Percentiles rank a stretch among this genome's conserved stretches.
phyloP scores from a whole-genome alignment of 2,888 invertebrate genomes.

The Lepidochrysops patricia region DNA sequence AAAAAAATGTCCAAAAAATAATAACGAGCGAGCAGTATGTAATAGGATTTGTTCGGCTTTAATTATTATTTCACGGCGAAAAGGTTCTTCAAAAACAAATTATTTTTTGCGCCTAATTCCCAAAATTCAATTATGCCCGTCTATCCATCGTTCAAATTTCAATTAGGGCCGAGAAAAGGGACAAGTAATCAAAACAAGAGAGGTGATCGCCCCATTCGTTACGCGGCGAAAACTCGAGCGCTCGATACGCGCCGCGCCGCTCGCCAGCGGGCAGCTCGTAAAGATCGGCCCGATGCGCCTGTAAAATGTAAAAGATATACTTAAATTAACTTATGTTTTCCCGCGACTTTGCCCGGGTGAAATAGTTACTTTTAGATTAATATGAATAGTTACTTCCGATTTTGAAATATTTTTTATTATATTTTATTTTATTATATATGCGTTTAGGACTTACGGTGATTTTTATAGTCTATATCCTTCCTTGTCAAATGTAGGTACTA shows the following conservation, averaged over 20 bases:
- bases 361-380: too few relatives aligned
- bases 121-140: slow-evolving; percentile 33
- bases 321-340: too few relatives aligned
- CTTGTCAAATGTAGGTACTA: too few relatives aligned
- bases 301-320: neutral
- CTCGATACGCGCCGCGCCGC: too few relatives aligned
- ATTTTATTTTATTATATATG: too few relatives aligned
- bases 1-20: too few relatives aligned
- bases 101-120: slow-evolving; percentile 18
- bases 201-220: slow-evolving; percentile 17
- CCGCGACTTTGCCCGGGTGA: too few relatives aligned
- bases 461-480: too few relatives aligned
- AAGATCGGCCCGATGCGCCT: neutral
- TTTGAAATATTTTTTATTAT: too few relatives aligned
- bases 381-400: too few relatives aligned
- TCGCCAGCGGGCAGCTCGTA: neutral
- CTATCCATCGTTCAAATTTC: slow-evolving; percentile 23
- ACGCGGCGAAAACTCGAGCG: neutral
- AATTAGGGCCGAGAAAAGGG: slow-evolving; percentile 29
- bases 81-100: slow-evolving; percentile 5
- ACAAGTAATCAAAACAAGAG: slow-evolving; percentile 38
- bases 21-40: too few relatives aligned
- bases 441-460: too few relatives aligned
- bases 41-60: neutral
- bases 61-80: neutral